Base-by-base conservation (phyloP, 2,888 invertebrate species). In the Platycheirus rosarum region DNA sequence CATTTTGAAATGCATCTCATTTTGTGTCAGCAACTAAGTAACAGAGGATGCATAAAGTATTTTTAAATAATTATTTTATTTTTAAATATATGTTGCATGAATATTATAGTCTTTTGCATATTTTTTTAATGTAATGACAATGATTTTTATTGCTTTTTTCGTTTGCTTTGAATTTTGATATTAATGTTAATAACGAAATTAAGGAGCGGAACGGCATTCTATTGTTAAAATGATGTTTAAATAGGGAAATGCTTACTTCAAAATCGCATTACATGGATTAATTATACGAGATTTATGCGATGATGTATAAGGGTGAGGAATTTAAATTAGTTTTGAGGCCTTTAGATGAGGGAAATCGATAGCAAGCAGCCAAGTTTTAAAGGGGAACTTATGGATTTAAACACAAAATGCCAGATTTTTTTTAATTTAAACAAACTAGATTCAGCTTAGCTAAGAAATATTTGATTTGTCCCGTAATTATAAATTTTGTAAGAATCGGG, bases 1-100 rank as follows among this genome's bases (percentile, higher is more conserved):
- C 53, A n/a, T 48, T 53, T 53, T 16, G 48, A 26, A 69, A 32
- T 63, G 70, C 75, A 75, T 69, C 60, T 60, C 75, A 68, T 73
- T n/a, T 73, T 73, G 65, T 23, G 70, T 66, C 16, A 66, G 9
- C 13, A 29, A 5, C 57, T 26, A 35, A 37, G 16, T 26, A 8
- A 48, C 40, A 69, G 13, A 18, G n/a, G 29, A 32, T 7, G 14
- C 23, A 51, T 16, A 66, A 48, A 23, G 16, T 16, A 20, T 48
- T 57, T 37, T 37, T 44, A 23, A 60, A 44, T 60, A 44, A 29
- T 60, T 23, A 6, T 9, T 42, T n/a, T 35, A 14, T 16, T 40
- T 42, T 65, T 14, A 51, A 40, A 51, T 18, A 18, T 11, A 23
- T 18, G 37, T 23, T 68, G 11, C 26, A n/a, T 40, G 4, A 13